A percentile compares a stretch with the other conserved stretches of the same genome.
Evolutionary conservation across 2,888 invertebrate genomes (phyloP).

Genomic region (Leptinotarsa rubiginosa): DNA sequence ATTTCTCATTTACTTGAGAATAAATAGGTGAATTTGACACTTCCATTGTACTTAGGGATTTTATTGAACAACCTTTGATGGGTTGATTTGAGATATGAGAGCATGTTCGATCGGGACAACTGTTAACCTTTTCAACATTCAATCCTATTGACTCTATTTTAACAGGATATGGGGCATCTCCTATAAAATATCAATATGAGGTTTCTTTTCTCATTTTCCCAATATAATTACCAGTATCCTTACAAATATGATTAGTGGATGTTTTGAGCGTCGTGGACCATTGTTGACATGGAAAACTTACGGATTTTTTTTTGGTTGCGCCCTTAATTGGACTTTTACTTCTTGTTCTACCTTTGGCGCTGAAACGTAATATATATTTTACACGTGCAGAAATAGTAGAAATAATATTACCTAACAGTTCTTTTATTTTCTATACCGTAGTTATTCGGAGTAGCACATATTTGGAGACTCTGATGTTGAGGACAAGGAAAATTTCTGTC

Average conservation of each 20-base stretch:
- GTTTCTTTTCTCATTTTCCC: background rate
- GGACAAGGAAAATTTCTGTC: slow-evolving; percentile 12
- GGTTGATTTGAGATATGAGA: slow-evolving; percentile 1
- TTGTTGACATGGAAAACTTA: slow-evolving; percentile 20
- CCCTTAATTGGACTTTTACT: slow-evolving; percentile 12
- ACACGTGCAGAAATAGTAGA: background rate
- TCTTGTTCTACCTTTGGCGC: background rate
- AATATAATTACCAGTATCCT: slow-evolving; percentile 17
- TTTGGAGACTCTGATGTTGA: slow-evolving; percentile 17
- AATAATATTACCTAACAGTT: slow-evolving; percentile 4
- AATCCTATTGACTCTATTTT: background rate
- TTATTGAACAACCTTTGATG: background rate
- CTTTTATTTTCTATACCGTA: background rate
- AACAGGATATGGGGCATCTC: background rate
- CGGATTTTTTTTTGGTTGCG: slow-evolving; percentile 10
- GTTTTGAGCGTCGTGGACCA: slow-evolving; percentile 18
- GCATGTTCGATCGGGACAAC: slow-evolving; percentile 17
- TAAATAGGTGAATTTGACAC: slow-evolving; percentile 4
- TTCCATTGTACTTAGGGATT: slow-evolving; percentile 18
- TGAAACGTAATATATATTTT: slow-evolving; percentile 2
- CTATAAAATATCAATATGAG: background rate
- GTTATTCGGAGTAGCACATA: slow-evolving; percentile 14
- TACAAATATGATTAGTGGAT: slow-evolving; percentile 12
- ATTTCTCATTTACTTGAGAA: slow-evolving; percentile 12
- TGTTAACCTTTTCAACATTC: slow-evolving; percentile 14